These are phyloP conservation scores for Megaceryle torquata DNA, from an alignment of 2,113 vertebrate species.

Conservation along the genomic window DNA sequence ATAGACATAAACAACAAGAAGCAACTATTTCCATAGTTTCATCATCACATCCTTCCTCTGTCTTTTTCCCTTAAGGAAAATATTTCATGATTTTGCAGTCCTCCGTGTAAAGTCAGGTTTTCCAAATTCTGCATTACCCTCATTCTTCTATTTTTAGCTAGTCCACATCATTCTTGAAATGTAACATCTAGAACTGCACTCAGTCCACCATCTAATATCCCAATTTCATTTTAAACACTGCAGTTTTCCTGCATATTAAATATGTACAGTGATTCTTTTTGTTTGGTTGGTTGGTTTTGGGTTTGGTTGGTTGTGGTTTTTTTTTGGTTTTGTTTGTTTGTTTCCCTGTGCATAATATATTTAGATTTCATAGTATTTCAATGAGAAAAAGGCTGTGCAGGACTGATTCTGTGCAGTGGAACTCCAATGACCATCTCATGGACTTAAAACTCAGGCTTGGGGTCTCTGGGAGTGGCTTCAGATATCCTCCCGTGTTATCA, in stretches of 20 bases:
- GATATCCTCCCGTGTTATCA: neutral
- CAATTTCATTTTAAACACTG: neutral
- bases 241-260: neutral
- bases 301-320: no score
- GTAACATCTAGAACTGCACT: neutral
- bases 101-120: neutral
- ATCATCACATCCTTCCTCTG: neutral
- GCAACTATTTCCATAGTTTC: neutral
- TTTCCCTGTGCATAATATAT: neutral
- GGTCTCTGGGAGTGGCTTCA: neutral
- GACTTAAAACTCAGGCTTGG: neutral
- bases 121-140: neutral
- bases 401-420: neutral
- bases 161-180: neutral
- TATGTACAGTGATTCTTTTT: neutral
- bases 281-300: no score
- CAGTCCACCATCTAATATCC: neutral
- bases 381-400: neutral
- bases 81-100: neutral
- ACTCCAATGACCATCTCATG: neutral
- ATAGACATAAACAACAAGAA: neutral
- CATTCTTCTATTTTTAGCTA: neutral
- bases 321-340: neutral
- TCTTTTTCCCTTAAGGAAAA: neutral
- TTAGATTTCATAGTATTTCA: neutral